These are phyloP conservation scores for Tryphoninae sp. DNA, from an alignment of 2,888 invertebrate genomes.

Conservation along the genomic window DNA sequence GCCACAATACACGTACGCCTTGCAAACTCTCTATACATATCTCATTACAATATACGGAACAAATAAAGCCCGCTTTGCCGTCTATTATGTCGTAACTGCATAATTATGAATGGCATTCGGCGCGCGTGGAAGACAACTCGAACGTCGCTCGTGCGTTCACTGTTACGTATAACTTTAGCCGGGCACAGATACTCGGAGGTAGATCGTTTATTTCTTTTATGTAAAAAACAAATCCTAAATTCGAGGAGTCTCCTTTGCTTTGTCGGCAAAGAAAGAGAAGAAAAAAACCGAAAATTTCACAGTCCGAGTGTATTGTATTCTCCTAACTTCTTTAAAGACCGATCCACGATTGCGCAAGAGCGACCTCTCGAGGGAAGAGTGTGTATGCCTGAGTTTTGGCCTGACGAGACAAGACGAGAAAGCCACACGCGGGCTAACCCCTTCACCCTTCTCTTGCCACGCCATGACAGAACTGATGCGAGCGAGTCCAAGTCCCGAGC, in stretches of 20 bases:
- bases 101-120: conserved; percentile 75
- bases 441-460: neutral
- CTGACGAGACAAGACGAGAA: neutral
- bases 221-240: conserved; percentile 71
- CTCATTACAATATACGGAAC: conserved; percentile 73
- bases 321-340: neutral
- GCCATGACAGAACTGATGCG: neutral
- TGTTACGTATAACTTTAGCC: conserved; percentile 16
- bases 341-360: conserved; percentile 30
- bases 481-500: conserved; percentile 17
- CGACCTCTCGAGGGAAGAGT: neutral
- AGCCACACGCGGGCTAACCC: conserved; percentile 25
- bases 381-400: neutral
- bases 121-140: neutral
- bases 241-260: conserved; percentile 56
- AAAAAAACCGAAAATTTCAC: neutral
- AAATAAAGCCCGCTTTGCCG: conserved; percentile 68
- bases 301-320: neutral
- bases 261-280: neutral
- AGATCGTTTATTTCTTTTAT: conserved; percentile 71
- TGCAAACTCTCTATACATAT: conserved; percentile 50
- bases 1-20: neutral
- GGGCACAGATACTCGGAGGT: conserved; percentile 12
- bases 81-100: conserved; percentile 71
- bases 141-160: neutral